Percentiles rank a stretch among this genome's conserved stretches.
Evolutionary conservation across 2,888 invertebrate species (phyloP).

Genomic region (Julus scanicus): DNA sequence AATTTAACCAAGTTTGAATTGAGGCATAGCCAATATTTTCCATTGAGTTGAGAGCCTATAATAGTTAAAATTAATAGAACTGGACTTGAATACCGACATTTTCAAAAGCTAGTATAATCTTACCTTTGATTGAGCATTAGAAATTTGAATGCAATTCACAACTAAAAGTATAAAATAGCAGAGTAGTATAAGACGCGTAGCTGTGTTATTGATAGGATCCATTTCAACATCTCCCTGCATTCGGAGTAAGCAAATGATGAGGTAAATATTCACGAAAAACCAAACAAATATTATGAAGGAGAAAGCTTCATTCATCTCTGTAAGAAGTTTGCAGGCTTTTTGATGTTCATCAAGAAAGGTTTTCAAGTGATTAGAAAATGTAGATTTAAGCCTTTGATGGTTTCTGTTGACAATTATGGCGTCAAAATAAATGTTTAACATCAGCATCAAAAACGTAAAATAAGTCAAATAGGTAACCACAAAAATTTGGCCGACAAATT

Average conservation of each 20-base stretch:
- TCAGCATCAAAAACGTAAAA: background rate
- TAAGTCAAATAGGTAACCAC: background rate
- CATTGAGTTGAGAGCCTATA: background rate
- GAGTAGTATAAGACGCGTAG: background rate
- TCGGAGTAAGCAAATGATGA: background rate
- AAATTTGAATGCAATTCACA: background rate
- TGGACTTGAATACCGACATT: background rate
- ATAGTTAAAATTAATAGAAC: background rate
- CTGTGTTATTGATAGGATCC: background rate
- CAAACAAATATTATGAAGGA: background rate
- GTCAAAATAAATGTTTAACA: background rate
- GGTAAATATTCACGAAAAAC: background rate
- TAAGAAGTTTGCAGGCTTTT: background rate
- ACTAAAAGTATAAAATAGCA: background rate
- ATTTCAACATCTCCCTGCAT: background rate
- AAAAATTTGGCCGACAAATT: background rate
- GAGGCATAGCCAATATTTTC: conserved; percentile 15
- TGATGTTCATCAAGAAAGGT: background rate
- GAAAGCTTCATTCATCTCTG: background rate
- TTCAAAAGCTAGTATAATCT: background rate
- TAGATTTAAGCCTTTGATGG: too few relatives aligned
- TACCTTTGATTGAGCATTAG: background rate
- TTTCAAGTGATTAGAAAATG: too few relatives aligned
- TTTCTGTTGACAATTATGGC: background rate
- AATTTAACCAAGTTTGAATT: background rate